These are phyloP conservation scores for Gambelia wislizenii DNA, from an alignment of 2,797 vertebrate species.

Conservation along the genomic window DNA sequence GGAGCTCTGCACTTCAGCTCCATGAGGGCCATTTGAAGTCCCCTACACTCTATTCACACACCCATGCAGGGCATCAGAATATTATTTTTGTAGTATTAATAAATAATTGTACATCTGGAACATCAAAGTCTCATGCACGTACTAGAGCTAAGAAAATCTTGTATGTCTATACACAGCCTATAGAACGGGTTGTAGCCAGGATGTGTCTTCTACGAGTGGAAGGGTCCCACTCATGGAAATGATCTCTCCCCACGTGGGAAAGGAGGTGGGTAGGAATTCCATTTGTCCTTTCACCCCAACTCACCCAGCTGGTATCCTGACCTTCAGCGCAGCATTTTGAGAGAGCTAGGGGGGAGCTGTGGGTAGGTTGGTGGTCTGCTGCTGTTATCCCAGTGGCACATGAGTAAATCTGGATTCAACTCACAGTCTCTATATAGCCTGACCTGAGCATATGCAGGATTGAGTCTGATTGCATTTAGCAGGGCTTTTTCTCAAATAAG, in stretches of 20 bases:
- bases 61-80: conserved; percentile 15
- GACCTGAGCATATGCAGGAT: neutral
- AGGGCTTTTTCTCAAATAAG: neutral
- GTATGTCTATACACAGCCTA: neutral
- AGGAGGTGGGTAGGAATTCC: neutral
- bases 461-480: neutral
- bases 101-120: neutral
- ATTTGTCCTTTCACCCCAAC: neutral
- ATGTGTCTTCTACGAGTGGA: neutral
- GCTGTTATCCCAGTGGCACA: neutral
- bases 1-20: conserved; percentile 30
- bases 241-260: no score
- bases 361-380: no score
- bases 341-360: neutral
- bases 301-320: neutral
- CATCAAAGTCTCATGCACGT: neutral
- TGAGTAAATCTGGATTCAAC: neutral
- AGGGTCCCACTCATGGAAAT: neutral
- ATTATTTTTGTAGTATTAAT: conserved; percentile 36
- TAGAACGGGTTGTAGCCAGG: neutral
- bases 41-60: neutral
- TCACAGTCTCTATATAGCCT: neutral
- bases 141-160: neutral
- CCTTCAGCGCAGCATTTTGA: neutral
- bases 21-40: conserved; percentile 11